Evolutionary conservation across 1,140 invertebrate genomes (phyloP), one percentile per base, ranked within the genome.

Genomic region (Bombus consobrinus): DNA sequence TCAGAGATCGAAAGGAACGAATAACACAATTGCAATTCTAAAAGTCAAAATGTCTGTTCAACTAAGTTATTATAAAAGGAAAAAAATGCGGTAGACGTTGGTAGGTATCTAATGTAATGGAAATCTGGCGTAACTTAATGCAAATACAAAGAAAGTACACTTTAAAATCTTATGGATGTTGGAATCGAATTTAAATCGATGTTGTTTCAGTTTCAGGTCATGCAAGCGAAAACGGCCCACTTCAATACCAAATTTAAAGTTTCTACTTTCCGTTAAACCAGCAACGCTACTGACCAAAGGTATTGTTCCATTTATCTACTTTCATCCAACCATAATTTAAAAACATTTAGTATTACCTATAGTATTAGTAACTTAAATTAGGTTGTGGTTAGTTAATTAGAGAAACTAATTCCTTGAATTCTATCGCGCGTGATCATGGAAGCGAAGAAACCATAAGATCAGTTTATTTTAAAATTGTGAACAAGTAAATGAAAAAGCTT

Each of bases 201-300:
- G 53, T 76, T 37, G 53, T 76, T 59, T 76, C 53, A 76, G 74
- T 76, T 76, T 76, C 74, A 76, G 74, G 74, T 76, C 74, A 76
- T 76, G 74, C 74, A 76, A 76, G 74, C 74, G 74, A 76, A 59
- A 76, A 76, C 74, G 74, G 74, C 74, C 74, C 74, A 76, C 74
- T 76, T 76, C 59, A 76, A 76, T 37, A 76, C 74, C 74, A 76
- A 76, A 76, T 76, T 76, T 28, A 76, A 76, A 76, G 47, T 76
- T 76, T 59, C 74, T 59, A 59, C 74, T 34, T 37, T 75, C 18
- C 73, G 73, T 57, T 76, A 59, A 59, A 59, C 25, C 34, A 28
- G 13, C 74, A 22, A 39, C 74, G 12, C 74, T 76, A 43, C 53
- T 37, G 53, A 59, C 25, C 12, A 15, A 59, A 37, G 74, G 73